Conservation (phyloP, 2,113 vertebrate species). For the Microcebus ravelobensis region DNA sequence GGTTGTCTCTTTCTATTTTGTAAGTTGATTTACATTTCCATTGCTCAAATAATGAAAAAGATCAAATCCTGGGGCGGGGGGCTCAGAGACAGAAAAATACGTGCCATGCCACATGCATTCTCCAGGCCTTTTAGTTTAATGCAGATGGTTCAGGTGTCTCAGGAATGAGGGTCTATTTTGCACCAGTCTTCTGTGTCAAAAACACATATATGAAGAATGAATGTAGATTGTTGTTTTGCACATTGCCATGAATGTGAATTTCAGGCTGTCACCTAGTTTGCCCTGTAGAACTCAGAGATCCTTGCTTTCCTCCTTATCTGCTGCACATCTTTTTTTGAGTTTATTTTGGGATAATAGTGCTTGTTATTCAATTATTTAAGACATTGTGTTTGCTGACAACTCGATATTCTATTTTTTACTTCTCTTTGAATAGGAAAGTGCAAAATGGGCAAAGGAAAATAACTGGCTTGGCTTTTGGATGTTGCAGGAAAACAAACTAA, state of each 20-base stretch:
- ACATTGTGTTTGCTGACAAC: constrained; percentile 74
- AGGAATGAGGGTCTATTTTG: constrained; percentile 19
- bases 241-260: neutral
- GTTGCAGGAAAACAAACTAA: neutral
- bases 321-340: constrained; percentile 17
- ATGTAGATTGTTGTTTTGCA: neutral
- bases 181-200: neutral
- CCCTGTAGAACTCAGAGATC: neutral
- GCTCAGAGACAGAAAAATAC: neutral
- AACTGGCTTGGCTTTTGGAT: constrained; percentile 11
- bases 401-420: constrained; percentile 61
- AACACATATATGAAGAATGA: neutral
- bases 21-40: neutral
- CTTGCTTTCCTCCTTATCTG: constrained; percentile 35
- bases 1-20: neutral
- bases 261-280: constrained; percentile 44
- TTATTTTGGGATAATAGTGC: constrained; percentile 69
- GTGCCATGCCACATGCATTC: neutral
- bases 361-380: constrained; percentile 80
- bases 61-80: neutral
- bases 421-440: constrained; percentile 53
- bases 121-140: neutral
- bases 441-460: constrained; percentile 60
- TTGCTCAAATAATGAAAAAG: constrained; percentile 10
- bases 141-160: neutral